Evolutionary conservation across 2,888 invertebrate genomes (phyloP), one percentile per base, ranked within the genome.

Genomic region (Drosophila conformis): DNA sequence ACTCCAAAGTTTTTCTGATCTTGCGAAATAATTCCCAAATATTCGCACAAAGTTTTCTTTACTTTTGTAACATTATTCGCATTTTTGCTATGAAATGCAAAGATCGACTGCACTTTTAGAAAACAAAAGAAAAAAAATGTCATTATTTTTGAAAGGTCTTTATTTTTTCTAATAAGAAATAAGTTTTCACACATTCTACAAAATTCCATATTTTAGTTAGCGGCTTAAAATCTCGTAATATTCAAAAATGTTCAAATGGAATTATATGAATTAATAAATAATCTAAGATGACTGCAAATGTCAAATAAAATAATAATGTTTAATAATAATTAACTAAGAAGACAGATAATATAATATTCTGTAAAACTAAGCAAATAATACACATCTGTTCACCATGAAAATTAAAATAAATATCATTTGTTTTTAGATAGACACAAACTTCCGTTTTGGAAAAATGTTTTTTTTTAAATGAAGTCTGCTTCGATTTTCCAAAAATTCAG

Each of bases 281-380:
- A 31, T 31, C 2, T 31, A 8, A 31, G 31, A 31, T 31, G 31
- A 8, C 11, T 11, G 33, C 10, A 11, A 11, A 33, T 33, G 33
- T 33, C 11, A 33, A 33, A 33, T 11, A 11, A 8, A 38, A 40
- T 40, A 10, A 38, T 18, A 38, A 18, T 36, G 36, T 8, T 38
- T 18, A 18, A 38, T 18, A 38, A n/a, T n/a, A n/a, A n/a, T 4
- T n/a, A 40, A 40, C 18, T n/a, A 40, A 10, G 8, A 3, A 8
- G 3, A n/a, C 3, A 38, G 8, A 10, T 10, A 0, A n/a, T 4
- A n/a, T n/a, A 4, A n/a, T n/a, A n/a, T 11, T 2, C 5, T 2
- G n/a, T n/a, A 10, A 10, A n/a, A n/a, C 10, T 0, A 4, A n/a
- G 10, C 4, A 40, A 40, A 13, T 13, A 8, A 31, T 21, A 25